Evolutionary conservation across 2,888 invertebrate species (phyloP), one percentile per base, ranked within the genome.

Genomic region (Lamellibrachia satsuma): DNA sequence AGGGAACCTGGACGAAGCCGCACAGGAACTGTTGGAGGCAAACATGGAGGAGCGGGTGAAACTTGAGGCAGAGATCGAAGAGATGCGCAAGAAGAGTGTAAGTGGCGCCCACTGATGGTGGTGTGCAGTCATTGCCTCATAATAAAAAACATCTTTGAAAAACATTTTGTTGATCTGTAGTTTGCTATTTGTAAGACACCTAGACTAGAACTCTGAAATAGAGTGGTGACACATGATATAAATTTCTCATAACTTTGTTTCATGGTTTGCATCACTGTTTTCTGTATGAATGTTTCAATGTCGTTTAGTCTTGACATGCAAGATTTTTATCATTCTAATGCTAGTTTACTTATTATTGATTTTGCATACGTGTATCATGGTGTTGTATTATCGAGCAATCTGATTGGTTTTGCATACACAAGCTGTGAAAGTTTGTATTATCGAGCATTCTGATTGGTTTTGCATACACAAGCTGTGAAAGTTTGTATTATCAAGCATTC

Each of bases 91-190:
- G 91, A 95, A 95, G 93, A 94, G 95, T 94, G 96, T 96, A 94
- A 93, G 95, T 93, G 99, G 75, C 22, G 15, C 75, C 75, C 75
- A 39, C 75, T 75, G 75, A 22, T 75, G 75, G 75, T 75, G 22
- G 22, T 75, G 15, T 22, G 6, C 22, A 75, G n/a, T 0, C 11
- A 75, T 15, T 22, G n/a, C 15, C 60, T 75, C 75, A 22, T 75
- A 15, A n/a, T 75, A n/a, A 75, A 11, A 57, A 57, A 8, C 15
- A 15, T 75, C 6, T 75, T 22, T 75, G 6, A 75, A 75, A 15
- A 39, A 39, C 39, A 75, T 22, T 22, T 22, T 22, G 22, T 75
- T 75, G 15, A 55, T 7, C 55, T 55, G 55, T 55, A 55, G 9
- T 9, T 55, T 75, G 75, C 1, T 22, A 1, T 75, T 22, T 75